Evolutionary conservation across 2,888 invertebrate genomes (phyloP).

Genomic region (Belgica antarctica): DNA sequence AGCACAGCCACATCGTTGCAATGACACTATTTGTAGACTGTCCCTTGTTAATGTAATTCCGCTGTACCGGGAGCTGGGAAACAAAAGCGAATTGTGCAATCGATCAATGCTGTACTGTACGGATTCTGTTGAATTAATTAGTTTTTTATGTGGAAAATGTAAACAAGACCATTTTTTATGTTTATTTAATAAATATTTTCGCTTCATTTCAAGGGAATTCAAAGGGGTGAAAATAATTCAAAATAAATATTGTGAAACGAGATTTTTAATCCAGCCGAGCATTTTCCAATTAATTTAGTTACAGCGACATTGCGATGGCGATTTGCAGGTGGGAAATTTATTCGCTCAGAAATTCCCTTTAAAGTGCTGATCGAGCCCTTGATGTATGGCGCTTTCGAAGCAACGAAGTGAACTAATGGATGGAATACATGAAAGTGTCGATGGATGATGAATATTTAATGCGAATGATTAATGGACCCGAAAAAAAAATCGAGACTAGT

Average conservation of each 20-base stretch:
- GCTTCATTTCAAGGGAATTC: background rate
- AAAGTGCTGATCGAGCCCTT: no score
- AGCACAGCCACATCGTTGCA: no score
- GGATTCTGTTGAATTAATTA: background rate
- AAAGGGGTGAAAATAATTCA: no score
- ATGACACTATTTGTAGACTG: background rate
- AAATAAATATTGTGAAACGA: no score
- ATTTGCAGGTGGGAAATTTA: no score
- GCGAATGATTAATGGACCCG: constrained; percentile 36
- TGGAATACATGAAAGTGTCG: background rate
- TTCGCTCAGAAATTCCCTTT: no score
- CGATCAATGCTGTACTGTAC: constrained; percentile 1
- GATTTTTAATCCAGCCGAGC: no score
- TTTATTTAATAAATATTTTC: background rate
- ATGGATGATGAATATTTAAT: constrained; percentile 29
- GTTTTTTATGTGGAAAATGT: constrained; percentile 14
- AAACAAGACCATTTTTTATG: constrained; percentile 11
- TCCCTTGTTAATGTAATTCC: background rate
- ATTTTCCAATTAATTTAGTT: no score
- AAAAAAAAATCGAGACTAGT: background rate
- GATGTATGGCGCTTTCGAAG: no score
- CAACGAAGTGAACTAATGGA: background rate
- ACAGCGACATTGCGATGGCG: no score
- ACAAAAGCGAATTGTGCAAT: constrained; percentile 5
- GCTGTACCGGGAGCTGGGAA: background rate